Base-by-base conservation (phyloP, 2,113 vertebrate genomes). In the Oceanodroma tethys region DNA sequence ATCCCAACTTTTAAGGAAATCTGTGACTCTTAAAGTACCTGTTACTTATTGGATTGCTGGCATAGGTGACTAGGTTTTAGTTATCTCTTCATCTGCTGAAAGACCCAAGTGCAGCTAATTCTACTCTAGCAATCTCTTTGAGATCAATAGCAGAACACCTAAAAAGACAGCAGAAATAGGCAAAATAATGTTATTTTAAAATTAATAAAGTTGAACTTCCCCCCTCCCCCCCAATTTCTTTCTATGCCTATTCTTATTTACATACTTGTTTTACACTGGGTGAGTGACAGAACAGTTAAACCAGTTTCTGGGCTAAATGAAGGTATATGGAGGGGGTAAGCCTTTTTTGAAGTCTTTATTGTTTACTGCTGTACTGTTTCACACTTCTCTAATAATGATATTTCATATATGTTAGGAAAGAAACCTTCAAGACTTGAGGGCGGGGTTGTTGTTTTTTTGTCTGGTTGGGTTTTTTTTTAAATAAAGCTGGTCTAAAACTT, bases 371-470 rank as follows among this genome's bases (percentile, higher is more conserved):
- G 4, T 26, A 62, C 13, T 60, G 15, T 48, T 91, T 62, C 42
- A n/a, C 42, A 6, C 6, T 19, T 75, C 32, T 63, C 5, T 42
- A 63, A 48, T 45, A 45, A n/a, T 45, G 32, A 42, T 58, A 48
- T 68, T 74, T 81, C 7, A 56, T 43, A 29, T 56, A 52, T 36
- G 9, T 7, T 56, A 47, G 47, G 34, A 71, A 3, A 81, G 40
- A 79, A 97, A 48, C 5, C 12, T 60, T 79, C 32, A 72, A 59
- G 32, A 47, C 15, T 45, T 79, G 18, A 48, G 20, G 42, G 2
- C 7, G 8, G 4, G 15, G 10, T 26, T 8, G 1, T 16, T 29
- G 15, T 4, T 29, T 16, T 34, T 23, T 72, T 36, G 21, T 0
- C 43, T 38, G 5, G 42, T 42, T 42, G 43, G 16, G n/a, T n/a